Base-by-base conservation (phyloP, 1,140 invertebrate genomes). In the Mya arenaria region DNA sequence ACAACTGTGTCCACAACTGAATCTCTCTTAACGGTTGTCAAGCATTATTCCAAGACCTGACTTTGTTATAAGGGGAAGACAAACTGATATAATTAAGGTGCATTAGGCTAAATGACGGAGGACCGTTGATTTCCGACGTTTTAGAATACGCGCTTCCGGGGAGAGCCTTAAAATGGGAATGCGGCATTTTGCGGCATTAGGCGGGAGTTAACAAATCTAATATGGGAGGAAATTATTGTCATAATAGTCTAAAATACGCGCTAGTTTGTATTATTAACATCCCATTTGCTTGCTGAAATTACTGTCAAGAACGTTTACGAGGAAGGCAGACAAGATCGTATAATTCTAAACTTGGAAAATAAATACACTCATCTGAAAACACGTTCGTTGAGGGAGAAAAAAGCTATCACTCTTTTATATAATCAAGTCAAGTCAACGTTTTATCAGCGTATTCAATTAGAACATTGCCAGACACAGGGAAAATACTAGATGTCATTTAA, bases 1-100 rank as follows among this genome's bases (percentile, higher is more conserved):
- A n/a, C n/a, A n/a, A n/a, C n/a, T n/a, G n/a, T n/a, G n/a, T n/a
- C n/a, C n/a, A n/a, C n/a, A n/a, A n/a, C n/a, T n/a, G n/a, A n/a
- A n/a, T n/a, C n/a, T n/a, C n/a, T 52, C 74, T 44, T 52, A 32
- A 80, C 77, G 77, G 77, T 80, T 80, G 77, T 80, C 77, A 80
- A 56, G 63, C 77, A 55, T 52, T 71, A 60, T 80, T 71, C 60
- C 36, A 56, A 63, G 55, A 68, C 34, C 34, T 60, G 77, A 39
- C 66, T 71, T 73, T 71, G 48, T 71, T 23, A 68, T 34, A 30
- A 56, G 34, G 28, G 13, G 52, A 63, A 32, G 25, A 66, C 32
- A 69, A 69, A 71, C 52, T 19, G 36, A 13, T 48, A n/a, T 80
- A 80, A 80, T 80, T 80, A 80, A 69, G 52, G 41, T 48, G 66